These are phyloP conservation scores for Plutomurus gul DNA, from an alignment of 1,140 invertebrate genomes.

Conservation along the genomic window DNA sequence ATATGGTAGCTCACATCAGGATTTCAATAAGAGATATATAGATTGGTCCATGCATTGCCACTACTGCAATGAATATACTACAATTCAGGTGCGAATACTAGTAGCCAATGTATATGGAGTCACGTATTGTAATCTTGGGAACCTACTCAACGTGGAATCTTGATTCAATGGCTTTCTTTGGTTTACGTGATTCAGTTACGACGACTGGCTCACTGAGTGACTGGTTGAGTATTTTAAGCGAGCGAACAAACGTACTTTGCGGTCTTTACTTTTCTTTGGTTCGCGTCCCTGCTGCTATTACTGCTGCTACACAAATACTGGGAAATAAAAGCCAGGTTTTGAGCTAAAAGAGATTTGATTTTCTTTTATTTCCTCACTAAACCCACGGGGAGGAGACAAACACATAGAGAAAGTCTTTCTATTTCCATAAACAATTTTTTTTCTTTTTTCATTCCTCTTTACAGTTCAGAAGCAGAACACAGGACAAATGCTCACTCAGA, in stretches of 20 bases:
- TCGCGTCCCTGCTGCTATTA: no score
- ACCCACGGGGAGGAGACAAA: conserved; percentile 24
- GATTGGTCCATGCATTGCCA: not conserved
- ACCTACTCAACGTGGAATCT: no score
- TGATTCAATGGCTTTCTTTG: not conserved
- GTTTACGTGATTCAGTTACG: conserved; percentile 4
- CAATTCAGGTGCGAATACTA: no score
- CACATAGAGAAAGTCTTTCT: conserved; percentile 25
- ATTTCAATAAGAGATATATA: no score
- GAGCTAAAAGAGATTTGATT: conserved; percentile 29
- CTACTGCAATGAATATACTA: no score
- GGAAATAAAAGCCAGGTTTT: conserved; percentile 22
- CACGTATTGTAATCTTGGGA: not conserved
- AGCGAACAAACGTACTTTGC: not conserved
- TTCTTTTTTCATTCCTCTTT: conserved; percentile 9
- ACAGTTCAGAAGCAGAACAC: not conserved
- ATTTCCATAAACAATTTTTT: conserved; percentile 37
- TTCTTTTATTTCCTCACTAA: conserved; percentile 33
- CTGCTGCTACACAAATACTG: no score
- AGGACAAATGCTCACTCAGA: not conserved
- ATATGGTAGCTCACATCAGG: not conserved
- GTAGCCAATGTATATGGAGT: no score
- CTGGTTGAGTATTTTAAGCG: not conserved
- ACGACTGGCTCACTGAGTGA: not conserved
- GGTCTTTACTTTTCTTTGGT: no score